Base-by-base conservation (phyloP, 2,113 vertebrate species). In the Mungos mungo region DNA sequence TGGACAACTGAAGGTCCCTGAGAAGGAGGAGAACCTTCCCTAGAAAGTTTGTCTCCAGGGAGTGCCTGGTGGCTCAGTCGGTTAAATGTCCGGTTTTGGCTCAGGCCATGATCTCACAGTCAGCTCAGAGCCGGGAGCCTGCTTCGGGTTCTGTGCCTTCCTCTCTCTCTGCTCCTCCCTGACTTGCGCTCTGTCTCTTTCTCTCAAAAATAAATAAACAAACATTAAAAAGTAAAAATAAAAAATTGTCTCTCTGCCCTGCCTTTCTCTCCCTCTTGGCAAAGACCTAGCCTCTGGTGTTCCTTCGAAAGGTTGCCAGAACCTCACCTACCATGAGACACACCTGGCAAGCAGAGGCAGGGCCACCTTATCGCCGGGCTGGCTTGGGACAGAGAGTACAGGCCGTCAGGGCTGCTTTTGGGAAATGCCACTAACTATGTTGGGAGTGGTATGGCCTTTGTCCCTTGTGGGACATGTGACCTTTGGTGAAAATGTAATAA, bases 371-470 rank as follows among this genome's bases (percentile, higher is more conserved):
- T 98, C 93, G 21, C 76, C 0, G 25, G 95, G 45, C 41, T 4
- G 41, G 66, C 85, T 63, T 12, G 4, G 97, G 81, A 91, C 97
- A 38, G n/a, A 65, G 41, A 0, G 81, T 66, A n/a, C 94, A 6
- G 69, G 41, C 50, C 57, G 8, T 11, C 14, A 27, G 25, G 0
- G 35, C 84, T 60, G 80, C 77, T 97, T 82, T 71, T 7, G 90
- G 95, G 85, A 95, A 97, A 93, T 31, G 85, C 77, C 57, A 76
- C 69, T 84, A 76, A 72, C 77, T 69, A 0, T 2, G 9, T 52
- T 23, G 89, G 97, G 95, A 91, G 96, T 66, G 97, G 94, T 41
- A 12, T 41, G 88, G 93, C 96, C 98, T 98, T 98, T 98, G 98
- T 96, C 97, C 97, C 86, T 71, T 41, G 76, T 14, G 72, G 76